A percentile compares a stretch with the other conserved stretches of the same genome.
Conservation (phyloP, 2,113 vertebrate genomes). For the Tautogolabrus adspersus region DNA sequence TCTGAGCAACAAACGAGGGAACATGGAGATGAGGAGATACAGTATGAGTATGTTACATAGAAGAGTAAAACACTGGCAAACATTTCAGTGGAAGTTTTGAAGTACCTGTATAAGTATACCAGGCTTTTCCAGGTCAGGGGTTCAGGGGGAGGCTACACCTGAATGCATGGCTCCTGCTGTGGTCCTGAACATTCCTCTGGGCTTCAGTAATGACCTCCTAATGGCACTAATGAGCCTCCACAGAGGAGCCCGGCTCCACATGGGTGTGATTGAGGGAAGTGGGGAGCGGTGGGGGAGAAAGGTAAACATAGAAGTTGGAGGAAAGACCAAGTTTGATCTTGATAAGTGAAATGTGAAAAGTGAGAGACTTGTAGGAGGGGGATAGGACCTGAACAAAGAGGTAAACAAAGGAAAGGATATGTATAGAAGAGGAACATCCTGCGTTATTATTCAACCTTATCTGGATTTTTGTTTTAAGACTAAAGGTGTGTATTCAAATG, state of each 20-base stretch:
- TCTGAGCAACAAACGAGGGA: conserved; percentile 13
- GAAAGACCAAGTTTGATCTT: conserved; percentile 42
- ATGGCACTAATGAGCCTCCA: conserved; percentile 73
- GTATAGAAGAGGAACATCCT: neutral
- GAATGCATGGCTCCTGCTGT: conserved; percentile 61
- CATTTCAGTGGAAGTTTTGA: neutral
- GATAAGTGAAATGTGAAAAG: conserved; percentile 45
- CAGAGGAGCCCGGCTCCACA: conserved; percentile 49
- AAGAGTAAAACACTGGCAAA: conserved; percentile 18
- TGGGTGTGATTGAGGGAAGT: conserved; percentile 12
- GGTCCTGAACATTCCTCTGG: conserved; percentile 66
- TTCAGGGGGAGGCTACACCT: conserved; percentile 65
- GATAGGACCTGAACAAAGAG: conserved; percentile 15
- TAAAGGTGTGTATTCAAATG: too few relatives aligned
- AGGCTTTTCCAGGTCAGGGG: conserved; percentile 48
- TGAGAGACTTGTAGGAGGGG: conserved; percentile 24
- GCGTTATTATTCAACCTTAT: too few relatives aligned
- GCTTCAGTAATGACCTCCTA: conserved; percentile 70
- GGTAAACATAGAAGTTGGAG: conserved; percentile 52
- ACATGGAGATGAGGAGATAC: conserved; percentile 29
- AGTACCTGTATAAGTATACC: conserved; percentile 26
- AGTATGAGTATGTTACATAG: conserved; percentile 1
- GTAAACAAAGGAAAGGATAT: conserved; percentile 11
- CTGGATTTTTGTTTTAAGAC: too few relatives aligned
- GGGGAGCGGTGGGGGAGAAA: conserved; percentile 5